Evolutionary conservation across 1,140 invertebrate genomes (phyloP), one percentile per base, ranked within the genome.

Genomic region (Xylocopa sonorina): DNA sequence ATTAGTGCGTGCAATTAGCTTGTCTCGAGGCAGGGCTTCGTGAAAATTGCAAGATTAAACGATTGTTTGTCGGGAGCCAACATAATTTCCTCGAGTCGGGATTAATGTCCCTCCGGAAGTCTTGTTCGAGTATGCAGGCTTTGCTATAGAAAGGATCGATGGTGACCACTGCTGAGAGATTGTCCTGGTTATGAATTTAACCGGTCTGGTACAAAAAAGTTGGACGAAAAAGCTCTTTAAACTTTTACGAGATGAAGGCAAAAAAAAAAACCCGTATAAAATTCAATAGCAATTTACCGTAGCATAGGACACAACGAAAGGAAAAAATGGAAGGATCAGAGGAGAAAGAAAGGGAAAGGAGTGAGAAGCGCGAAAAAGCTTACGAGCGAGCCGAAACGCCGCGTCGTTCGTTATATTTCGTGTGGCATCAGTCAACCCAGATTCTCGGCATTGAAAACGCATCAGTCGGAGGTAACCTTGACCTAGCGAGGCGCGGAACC

Each of bases 61-160:
- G 50, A 73, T 66, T 51, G 57, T 63, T 78, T 78, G 68, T 64
- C 50, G 29, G 64, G 38, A 21, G 50, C 24, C 43, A 43, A 67
- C 62, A 57, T 46, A 79, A 79, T 82, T 63, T 69, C 64, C 63
- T 18, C 9, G 50, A 53, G 1, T 6, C 32, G 27, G 43, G 43
- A 74, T 84, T 83, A 83, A 79, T 74, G 43, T 43, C n/a, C 53
- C 58, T 4, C 34, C 38, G 32, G 43, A 24, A 27, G 46, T 21
- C 27, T 73, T n/a, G n/a, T 32, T 71, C 38, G 46, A 62, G 53
- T 64, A 55, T 60, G 32, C 66, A 63, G n/a, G 16, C 29, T 53
- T 38, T 24, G 24, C 66, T 80, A 69, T 46, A 24, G 57, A 21
- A 48, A 76, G 38, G 60, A 84, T 80, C 77, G 71, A 84, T 80